Percentiles rank a stretch among this genome's conserved stretches.
These are phyloP conservation scores for Anorthoa munda DNA, from an alignment of 2,888 invertebrate species.

Conservation along the genomic window DNA sequence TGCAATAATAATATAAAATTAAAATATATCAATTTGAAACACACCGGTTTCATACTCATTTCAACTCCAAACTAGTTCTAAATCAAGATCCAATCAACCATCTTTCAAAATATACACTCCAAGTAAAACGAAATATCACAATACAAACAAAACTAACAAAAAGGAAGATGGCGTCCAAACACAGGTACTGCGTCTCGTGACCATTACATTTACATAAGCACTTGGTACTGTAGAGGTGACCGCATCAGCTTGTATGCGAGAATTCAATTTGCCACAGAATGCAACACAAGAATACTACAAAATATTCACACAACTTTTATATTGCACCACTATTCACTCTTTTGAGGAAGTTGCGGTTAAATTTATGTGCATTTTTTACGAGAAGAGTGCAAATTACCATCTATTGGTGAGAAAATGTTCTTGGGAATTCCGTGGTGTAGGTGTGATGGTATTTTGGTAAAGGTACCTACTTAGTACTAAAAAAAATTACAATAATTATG, in stretches of 20 bases:
- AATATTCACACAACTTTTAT: slow-evolving; percentile 64
- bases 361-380: slow-evolving; percentile 66
- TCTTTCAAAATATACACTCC: neutral
- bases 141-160: neutral
- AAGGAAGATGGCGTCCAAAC: slow-evolving; percentile 30
- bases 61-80: neutral
- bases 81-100: neutral
- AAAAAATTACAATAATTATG: neutral
- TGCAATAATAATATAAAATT: no score
- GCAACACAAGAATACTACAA: slow-evolving; percentile 62
- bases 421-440: slow-evolving; percentile 9
- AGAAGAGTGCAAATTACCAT: slow-evolving; percentile 59
- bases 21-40: neutral
- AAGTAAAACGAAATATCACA: slow-evolving; percentile 9
- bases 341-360: slow-evolving; percentile 55
- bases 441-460: neutral
- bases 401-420: slow-evolving; percentile 56
- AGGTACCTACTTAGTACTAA: neutral
- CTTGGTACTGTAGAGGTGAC: slow-evolving; percentile 60
- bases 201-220: slow-evolving; percentile 57
- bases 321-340: slow-evolving; percentile 58
- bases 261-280: slow-evolving; percentile 72
- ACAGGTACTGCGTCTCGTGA: slow-evolving; percentile 9
- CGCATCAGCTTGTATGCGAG: slow-evolving; percentile 59
- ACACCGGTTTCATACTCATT: neutral